phyloP scores from a whole-genome alignment of 2,797 vertebrate species.

The Gobio occitaniae region DNA sequence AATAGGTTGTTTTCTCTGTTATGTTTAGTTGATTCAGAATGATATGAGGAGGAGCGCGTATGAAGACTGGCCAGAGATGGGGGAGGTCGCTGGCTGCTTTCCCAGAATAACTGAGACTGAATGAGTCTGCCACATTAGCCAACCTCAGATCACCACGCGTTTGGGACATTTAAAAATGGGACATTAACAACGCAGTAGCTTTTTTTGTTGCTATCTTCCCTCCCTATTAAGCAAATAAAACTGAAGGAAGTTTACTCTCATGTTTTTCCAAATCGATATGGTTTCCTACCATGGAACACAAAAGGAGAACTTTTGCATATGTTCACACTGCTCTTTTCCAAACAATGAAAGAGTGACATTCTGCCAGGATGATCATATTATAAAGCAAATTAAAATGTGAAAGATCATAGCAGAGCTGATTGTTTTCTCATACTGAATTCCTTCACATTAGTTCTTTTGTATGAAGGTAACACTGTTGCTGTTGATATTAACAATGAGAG shows the following conservation, averaged over 20 bases:
- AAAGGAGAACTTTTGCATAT: background rate
- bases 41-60: conserved; percentile 78
- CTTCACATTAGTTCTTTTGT: background rate
- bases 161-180: conserved; percentile 17
- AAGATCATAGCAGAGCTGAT: background rate
- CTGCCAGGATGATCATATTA: background rate
- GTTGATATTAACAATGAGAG: conserved; percentile 25
- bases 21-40: conserved; percentile 77
- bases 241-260: background rate
- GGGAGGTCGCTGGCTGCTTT: conserved; percentile 85
- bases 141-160: conserved; percentile 42
- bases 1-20: conserved; percentile 35
- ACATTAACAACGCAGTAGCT: conserved; percentile 1
- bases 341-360: background rate
- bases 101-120: conserved; percentile 62
- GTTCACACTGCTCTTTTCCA: background rate
- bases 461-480: conserved; percentile 10
- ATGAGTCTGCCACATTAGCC: conserved; percentile 39
- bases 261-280: background rate
- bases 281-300: background rate
- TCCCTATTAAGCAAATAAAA: background rate
- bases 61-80: conserved; percentile 82
- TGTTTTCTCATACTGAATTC: background rate
- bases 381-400: background rate
- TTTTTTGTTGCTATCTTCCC: background rate